A percentile compares a stretch with the other conserved stretches of the same genome.
Evolutionary conservation across 2,888 invertebrate genomes (phyloP).

Genomic region (Drosophila sordidula): DNA sequence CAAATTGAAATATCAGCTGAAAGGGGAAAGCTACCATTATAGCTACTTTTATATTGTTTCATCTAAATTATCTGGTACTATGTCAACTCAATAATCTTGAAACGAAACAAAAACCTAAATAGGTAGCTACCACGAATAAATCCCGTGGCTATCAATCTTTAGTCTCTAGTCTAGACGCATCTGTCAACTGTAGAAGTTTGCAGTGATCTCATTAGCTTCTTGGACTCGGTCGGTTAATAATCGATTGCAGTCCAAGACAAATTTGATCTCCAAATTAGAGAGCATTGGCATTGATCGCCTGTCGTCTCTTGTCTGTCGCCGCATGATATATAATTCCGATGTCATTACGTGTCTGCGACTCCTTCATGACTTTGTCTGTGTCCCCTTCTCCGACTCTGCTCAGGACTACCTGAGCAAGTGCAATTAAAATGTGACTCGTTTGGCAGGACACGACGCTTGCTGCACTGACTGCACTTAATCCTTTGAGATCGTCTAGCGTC

Average conservation of each 20-base stretch:
- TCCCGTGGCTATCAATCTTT: background rate
- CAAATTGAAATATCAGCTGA: too few species aligned
- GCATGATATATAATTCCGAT: constrained; percentile 9
- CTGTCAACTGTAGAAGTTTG: too few species aligned
- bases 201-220: too few species aligned
- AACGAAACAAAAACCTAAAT: background rate
- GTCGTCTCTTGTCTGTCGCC: constrained; percentile 15
- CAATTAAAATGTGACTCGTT: constrained; percentile 46
- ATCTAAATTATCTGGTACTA: too few species aligned
- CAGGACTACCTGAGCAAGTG: constrained; percentile 45
- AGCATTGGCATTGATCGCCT: background rate
- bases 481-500: constrained; percentile 41
- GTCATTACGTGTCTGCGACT: constrained; percentile 34
- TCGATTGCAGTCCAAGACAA: background rate
- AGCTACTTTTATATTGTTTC: too few species aligned
- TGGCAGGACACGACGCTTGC: constrained; percentile 7
- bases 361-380: constrained; percentile 16
- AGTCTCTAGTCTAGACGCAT: background rate
- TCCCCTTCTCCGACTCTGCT: background rate
- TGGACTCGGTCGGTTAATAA: background rate
- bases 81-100: too few species aligned
- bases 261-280: constrained; percentile 16
- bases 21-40: too few species aligned
- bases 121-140: background rate
- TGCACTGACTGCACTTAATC: constrained; percentile 44